phyloP scores from a whole-genome alignment of 2,888 invertebrate genomes.

The Poecilobothrus nobilitatus region DNA sequence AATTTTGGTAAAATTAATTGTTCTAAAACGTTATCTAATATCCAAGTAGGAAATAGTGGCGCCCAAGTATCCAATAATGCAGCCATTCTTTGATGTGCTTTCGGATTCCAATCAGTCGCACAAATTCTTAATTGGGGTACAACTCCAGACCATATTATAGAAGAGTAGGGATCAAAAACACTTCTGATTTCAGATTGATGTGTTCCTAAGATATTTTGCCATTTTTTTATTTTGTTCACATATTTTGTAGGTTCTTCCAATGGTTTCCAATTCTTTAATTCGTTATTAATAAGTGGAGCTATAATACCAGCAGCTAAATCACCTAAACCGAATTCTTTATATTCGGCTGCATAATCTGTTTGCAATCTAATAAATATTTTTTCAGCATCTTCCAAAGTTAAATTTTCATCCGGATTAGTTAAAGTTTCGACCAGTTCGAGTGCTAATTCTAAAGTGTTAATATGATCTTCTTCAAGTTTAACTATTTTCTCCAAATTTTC shows the following conservation, averaged over 20 bases:
- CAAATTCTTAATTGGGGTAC: slow-evolving; percentile 69
- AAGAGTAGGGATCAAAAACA: slow-evolving; percentile 61
- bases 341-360: slow-evolving; percentile 63
- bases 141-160: slow-evolving; percentile 80
- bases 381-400: slow-evolving; percentile 44
- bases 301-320: slow-evolving; percentile 77
- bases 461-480: slow-evolving; percentile 62
- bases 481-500: slow-evolving; percentile 59
- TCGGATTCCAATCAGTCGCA: slow-evolving; percentile 67
- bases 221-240: slow-evolving; percentile 56
- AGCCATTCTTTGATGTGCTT: slow-evolving; percentile 68
- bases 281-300: slow-evolving; percentile 69
- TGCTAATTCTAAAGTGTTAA: slow-evolving; percentile 62
- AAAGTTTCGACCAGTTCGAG: slow-evolving; percentile 55
- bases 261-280: slow-evolving; percentile 72
- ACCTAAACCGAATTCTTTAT: slow-evolving; percentile 73
- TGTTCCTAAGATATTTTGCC: slow-evolving; percentile 55
- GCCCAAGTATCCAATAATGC: slow-evolving; percentile 74
- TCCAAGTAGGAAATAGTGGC: slow-evolving; percentile 71
- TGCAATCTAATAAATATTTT: slow-evolving; percentile 43
- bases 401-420: slow-evolving; percentile 37
- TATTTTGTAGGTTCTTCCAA: slow-evolving; percentile 58
- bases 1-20: slow-evolving; percentile 71
- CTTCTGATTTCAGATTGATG: slow-evolving; percentile 35
- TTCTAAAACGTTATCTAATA: slow-evolving; percentile 71